Conservation (phyloP, 2,113 vertebrate genomes). For the Callithrix jacchus region DNA sequence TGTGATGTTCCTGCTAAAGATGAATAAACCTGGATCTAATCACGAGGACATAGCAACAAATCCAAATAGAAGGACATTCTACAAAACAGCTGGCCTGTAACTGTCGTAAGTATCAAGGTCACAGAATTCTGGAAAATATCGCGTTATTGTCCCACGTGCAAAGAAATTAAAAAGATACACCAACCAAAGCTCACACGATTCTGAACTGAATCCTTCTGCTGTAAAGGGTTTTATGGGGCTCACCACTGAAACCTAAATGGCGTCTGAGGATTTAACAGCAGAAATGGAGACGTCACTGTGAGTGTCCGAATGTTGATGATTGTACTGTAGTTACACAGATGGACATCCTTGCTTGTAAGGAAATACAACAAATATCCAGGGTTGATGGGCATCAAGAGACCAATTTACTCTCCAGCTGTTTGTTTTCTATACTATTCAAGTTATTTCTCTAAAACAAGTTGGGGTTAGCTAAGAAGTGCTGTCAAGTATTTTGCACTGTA, state of each 20-base stretch:
- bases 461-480: neutral
- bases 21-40: neutral
- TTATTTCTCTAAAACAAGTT: neutral
- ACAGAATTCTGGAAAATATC: neutral
- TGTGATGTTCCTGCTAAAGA: neutral
- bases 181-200: neutral
- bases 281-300: neutral
- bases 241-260: neutral
- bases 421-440: neutral
- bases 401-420: neutral
- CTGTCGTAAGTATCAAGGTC: neutral
- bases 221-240: neutral
- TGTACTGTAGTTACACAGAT: neutral
- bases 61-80: neutral
- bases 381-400: neutral
- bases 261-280: neutral
- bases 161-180: neutral
- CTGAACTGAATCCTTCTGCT: neutral
- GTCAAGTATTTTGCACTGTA: neutral
- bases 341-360: neutral
- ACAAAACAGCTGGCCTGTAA: neutral
- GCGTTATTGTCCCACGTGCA: neutral
- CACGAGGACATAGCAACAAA: neutral
- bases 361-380: neutral
- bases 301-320: neutral